Base-by-base conservation (phyloP, 1,140 invertebrate genomes). In the Eumaeus atala region DNA sequence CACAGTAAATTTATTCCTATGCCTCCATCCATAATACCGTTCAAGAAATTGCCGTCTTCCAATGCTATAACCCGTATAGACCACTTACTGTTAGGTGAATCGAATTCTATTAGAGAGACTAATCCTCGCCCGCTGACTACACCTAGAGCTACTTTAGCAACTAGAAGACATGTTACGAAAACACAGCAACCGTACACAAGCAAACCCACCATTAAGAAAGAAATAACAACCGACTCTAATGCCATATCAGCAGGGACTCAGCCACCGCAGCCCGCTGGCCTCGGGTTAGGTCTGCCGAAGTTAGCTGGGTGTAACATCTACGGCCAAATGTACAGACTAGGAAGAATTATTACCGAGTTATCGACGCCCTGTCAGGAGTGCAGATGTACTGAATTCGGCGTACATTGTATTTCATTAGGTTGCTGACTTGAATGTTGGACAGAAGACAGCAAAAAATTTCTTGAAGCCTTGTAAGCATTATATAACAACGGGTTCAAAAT, bases 301-400 rank as follows among this genome's bases (percentile, higher is more conserved):
- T 74, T 96, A 58, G 94, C 94, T 9, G 95, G 95, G 1, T 97
- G 96, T 72, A 97, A 97, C 85, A 96, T 97, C 65, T 97, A 96
- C 71, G 95, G 96, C 2, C 90, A 92, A 62, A 96, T 96, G 93
- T 96, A 97, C 78, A 90, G 92, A 5, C 93, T 96, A 1, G 95
- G 94, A 4, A 90, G 92, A 72, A 94, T 95, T 63, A 96, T 97
- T 54, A 89, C 92, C 0, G 95, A 97, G 87, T 86, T 97, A 52
- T 96, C 95, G 6, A 91, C 90, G 50, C 90, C 92, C 4, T 97
- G 96, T 79, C 89, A 93, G 57, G 93, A 95, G 73, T 97, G 95
- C 79, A 93, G 92, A 72, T 97, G 96, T 86, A 95, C 95, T 14
- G 93, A 95, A 70, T 84, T 93, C 51, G 96, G 96, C 36, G 95